These are phyloP conservation scores for Craterocephalus amniculus DNA, from an alignment of 2,797 vertebrate species.

Conservation along the genomic window DNA sequence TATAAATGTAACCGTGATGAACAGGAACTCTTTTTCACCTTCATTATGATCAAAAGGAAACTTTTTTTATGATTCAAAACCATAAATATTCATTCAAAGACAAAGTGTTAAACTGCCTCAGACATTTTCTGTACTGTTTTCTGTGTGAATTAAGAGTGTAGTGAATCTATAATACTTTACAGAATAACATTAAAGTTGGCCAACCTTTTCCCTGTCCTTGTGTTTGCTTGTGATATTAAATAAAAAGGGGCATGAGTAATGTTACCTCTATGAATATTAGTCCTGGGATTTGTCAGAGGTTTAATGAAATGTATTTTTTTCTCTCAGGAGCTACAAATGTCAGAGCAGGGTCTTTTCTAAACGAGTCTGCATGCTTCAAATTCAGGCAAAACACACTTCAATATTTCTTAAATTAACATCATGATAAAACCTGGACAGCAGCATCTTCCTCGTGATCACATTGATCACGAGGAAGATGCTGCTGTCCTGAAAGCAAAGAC, in stretches of 20 bases:
- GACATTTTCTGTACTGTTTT: not conserved
- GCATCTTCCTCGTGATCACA: not conserved
- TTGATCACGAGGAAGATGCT: not conserved
- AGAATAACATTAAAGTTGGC: constrained; percentile 42
- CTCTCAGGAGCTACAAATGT: constrained; percentile 52
- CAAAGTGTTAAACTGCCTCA: not conserved
- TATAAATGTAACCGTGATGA: too few relatives aligned
- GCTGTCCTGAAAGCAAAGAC: constrained; percentile 38
- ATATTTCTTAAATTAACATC: constrained; percentile 50
- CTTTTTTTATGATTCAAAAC: not conserved
- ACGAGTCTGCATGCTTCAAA: constrained; percentile 45
- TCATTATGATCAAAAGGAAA: too few relatives aligned
- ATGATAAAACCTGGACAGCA: constrained; percentile 33
- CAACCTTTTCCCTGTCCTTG: constrained; percentile 7
- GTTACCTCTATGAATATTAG: constrained; percentile 52
- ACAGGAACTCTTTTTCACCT: too few relatives aligned
- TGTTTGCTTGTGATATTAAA: constrained; percentile 57
- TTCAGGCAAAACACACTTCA: constrained; percentile 54
- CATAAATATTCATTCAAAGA: not conserved
- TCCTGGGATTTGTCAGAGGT: constrained; percentile 53
- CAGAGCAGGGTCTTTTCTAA: constrained; percentile 15
- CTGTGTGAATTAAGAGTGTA: not conserved
- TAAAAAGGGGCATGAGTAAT: constrained; percentile 46
- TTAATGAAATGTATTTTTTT: constrained; percentile 46
- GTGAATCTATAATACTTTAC: constrained; percentile 35